Conservation (phyloP, 2,888 invertebrate species). For the Folsomia candida region DNA sequence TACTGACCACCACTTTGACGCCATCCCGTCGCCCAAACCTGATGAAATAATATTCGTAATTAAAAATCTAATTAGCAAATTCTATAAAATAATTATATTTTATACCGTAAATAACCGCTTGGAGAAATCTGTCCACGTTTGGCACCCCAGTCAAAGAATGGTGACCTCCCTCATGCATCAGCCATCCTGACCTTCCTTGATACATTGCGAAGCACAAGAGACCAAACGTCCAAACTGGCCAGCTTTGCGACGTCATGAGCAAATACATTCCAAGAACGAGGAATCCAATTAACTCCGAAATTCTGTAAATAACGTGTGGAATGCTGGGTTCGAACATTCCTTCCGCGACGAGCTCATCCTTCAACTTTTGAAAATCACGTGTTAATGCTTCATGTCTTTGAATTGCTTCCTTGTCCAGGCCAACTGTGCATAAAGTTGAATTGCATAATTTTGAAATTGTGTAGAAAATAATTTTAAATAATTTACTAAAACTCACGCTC, state of each 20-base stretch:
- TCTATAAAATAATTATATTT: background rate
- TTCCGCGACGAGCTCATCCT: conserved; percentile 40
- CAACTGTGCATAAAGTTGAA: conserved; percentile 17
- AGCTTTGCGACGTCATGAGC: conserved; percentile 25
- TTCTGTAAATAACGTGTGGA: conserved; percentile 41
- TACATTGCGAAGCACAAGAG: conserved; percentile 45
- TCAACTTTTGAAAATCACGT: conserved; percentile 43
- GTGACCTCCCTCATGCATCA: conserved; percentile 48
- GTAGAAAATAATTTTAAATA: background rate
- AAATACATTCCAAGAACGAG: conserved; percentile 43
- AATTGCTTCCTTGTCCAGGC: conserved; percentile 26
- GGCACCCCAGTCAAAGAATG: conserved; percentile 47
- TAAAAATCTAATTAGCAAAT: background rate
- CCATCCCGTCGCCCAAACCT: conserved; percentile 48
- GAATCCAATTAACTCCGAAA: conserved; percentile 35
- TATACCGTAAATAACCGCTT: conserved; percentile 44
- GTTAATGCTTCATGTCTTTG: conserved; percentile 41
- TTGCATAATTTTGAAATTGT: background rate
- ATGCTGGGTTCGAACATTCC: conserved; percentile 45
- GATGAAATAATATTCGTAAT: background rate
- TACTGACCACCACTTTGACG: conserved; percentile 33
- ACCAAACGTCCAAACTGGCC: conserved; percentile 33
- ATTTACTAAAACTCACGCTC: conserved; percentile 1
- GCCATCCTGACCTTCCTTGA: conserved; percentile 46
- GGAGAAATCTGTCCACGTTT: conserved; percentile 45